Evolutionary conservation across 1,140 invertebrate species (phyloP).

Genomic region (Drosophila punjabiensis): DNA sequence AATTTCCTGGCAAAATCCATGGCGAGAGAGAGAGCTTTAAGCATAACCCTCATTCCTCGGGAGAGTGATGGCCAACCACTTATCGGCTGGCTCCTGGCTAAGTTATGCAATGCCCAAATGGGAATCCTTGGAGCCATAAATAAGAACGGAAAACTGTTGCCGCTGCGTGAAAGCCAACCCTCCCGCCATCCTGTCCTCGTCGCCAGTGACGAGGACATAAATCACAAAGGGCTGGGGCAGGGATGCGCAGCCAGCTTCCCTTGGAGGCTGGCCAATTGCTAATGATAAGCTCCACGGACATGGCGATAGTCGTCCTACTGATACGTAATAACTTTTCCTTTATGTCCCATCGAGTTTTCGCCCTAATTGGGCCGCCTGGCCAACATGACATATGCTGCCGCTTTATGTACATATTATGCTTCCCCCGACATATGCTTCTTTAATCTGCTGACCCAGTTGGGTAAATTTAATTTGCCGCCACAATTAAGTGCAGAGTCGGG

Average conservation of each 20-base stretch:
- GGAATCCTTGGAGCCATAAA: slow-evolving; percentile 48
- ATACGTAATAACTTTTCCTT: slow-evolving; percentile 22
- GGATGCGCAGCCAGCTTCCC: not conserved
- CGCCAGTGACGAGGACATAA: slow-evolving; percentile 41
- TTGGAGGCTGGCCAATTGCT: slow-evolving; percentile 37
- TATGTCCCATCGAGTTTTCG: slow-evolving; percentile 10
- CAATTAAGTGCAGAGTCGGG: slow-evolving; percentile 41
- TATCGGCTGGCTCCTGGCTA: slow-evolving; percentile 32
- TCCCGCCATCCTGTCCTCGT: not conserved
- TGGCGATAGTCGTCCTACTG: slow-evolving; percentile 17
- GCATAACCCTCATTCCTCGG: slow-evolving; percentile 6
- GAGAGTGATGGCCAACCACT: slow-evolving; percentile 30
- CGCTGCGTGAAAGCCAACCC: slow-evolving; percentile 42
- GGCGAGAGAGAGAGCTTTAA: slow-evolving; percentile 11
- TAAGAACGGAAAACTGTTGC: slow-evolving; percentile 47
- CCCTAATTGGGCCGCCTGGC: slow-evolving; percentile 35
- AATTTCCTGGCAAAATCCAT: slow-evolving; percentile 1
- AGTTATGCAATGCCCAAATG: slow-evolving; percentile 46
- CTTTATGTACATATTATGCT: slow-evolving; percentile 1
- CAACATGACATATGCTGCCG: slow-evolving; percentile 34
- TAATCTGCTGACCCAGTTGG: slow-evolving; percentile 48
- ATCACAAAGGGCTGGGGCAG: slow-evolving; percentile 33
- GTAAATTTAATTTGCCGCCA: slow-evolving; percentile 29
- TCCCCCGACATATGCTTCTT: slow-evolving; percentile 38
- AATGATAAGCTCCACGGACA: slow-evolving; percentile 31